Conservation (phyloP, 2,888 invertebrate genomes). For the Diadegma fenestrale region DNA sequence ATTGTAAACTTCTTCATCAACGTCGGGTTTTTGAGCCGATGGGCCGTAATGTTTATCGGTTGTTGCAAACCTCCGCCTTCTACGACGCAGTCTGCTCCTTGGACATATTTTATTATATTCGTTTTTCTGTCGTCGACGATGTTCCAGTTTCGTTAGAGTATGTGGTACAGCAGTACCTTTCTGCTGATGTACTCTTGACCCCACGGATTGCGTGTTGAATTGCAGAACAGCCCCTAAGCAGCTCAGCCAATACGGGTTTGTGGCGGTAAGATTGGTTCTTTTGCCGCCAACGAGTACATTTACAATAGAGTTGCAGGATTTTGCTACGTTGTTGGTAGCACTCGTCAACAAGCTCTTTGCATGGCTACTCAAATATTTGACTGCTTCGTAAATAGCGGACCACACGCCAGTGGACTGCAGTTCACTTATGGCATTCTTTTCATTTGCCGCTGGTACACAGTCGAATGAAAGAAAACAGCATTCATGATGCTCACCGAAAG, state of each 20-base stretch:
- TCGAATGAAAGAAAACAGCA: conserved; percentile 42
- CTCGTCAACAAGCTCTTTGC: conserved; percentile 66
- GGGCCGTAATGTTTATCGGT: conserved; percentile 37
- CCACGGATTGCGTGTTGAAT: conserved; percentile 74
- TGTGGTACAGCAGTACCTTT: not conserved
- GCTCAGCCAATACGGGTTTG: conserved; percentile 76
- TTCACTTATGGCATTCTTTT: not conserved
- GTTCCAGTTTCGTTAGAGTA: conserved; percentile 21
- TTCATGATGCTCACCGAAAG: conserved; percentile 68
- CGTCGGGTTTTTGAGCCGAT: conserved; percentile 16
- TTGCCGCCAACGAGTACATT: conserved; percentile 68
- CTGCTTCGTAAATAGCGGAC: conserved; percentile 37
- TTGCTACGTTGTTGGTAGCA: conserved; percentile 68
- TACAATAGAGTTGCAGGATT: conserved; percentile 51
- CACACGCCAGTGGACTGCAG: conserved; percentile 62
- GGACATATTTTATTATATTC: not conserved
- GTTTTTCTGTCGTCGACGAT: not conserved
- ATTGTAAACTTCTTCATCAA: not conserved
- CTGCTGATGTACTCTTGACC: conserved; percentile 23
- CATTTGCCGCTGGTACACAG: conserved; percentile 8
- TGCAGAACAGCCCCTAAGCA: conserved; percentile 50
- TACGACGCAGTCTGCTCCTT: not conserved
- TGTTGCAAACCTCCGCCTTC: not conserved
- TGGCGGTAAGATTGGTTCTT: conserved; percentile 72
- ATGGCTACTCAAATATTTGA: conserved; percentile 46